Evolutionary conservation across 2,888 invertebrate genomes (phyloP), one percentile per base, ranked within the genome.

Genomic region (Strigamia maritima): DNA sequence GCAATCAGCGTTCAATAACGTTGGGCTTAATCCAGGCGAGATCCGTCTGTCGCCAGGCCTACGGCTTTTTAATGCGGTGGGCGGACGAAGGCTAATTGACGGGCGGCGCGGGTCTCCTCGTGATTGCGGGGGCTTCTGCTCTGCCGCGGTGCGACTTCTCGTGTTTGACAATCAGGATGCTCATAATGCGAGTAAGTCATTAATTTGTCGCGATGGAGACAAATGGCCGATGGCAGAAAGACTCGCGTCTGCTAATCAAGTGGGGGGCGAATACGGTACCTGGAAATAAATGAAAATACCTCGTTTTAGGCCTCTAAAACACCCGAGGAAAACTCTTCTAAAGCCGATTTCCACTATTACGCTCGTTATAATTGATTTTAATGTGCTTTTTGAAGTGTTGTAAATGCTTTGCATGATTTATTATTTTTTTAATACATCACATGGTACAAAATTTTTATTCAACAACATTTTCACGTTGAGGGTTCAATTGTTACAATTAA

Each of bases 21-120:
- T 75, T 38, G 38, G 38, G 76, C 77, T 60, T 78, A 78, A 78
- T 78, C 78, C 78, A 78, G 49, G 31, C 22, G 60, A 54, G 65
- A 78, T 78, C 78, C 78, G 78, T 78, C 78, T 60, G 78, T 40
- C 78, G 78, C 60, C 78, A 78, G 31, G 78, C 28, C 78, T 28
- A 78, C 60, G 78, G 78, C 35, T 78, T 78, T 78, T 78, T 78
- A 78, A 78, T 78, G 78, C 78, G 49, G 49, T 49, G 77, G 76
- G 76, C 40, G 76, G 76, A 75, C 35, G 76, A 38, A 35, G 76
- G 76, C 76, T 75, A 75, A 75, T 75, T 75, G 76, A 75, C 40
- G 76, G 70, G 70, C 70, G 70, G 70, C 70, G 70, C 70, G 70
- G 70, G 70, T 28, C 28, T 70, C 70, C 70, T 28, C 54, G 54